These are phyloP conservation scores for Dicerorhinus sumatrensis DNA, from an alignment of 2,113 vertebrate genomes.

Conservation along the genomic window DNA sequence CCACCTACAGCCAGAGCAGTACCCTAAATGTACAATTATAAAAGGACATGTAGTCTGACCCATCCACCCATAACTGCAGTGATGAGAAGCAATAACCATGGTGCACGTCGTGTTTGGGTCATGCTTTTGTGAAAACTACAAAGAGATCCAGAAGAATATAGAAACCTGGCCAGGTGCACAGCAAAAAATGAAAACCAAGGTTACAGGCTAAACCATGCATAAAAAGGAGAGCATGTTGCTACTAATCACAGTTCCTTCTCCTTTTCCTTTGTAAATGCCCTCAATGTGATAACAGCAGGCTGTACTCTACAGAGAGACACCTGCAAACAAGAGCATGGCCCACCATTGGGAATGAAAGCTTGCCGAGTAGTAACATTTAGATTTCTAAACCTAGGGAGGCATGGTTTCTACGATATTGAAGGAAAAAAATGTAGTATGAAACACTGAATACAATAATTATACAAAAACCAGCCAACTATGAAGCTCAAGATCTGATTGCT, in stretches of 20 bases:
- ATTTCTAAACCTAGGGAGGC: conserved; percentile 23
- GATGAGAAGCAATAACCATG: conserved; percentile 46
- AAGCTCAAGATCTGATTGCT: background rate
- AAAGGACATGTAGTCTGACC: background rate
- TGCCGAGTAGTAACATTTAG: background rate
- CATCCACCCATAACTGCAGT: background rate
- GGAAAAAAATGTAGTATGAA: background rate
- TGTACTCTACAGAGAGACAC: background rate
- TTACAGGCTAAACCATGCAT: conserved; percentile 68
- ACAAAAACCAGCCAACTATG: background rate
- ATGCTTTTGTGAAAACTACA: conserved; percentile 56
- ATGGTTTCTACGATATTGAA: background rate
- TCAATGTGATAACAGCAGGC: background rate
- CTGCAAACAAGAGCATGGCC: background rate
- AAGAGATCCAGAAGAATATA: conserved; percentile 41
- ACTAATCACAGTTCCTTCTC: background rate
- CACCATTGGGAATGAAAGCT: background rate
- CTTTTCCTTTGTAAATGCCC: conserved; percentile 8
- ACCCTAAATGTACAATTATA: background rate
- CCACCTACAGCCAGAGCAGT: background rate
- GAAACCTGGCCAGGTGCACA: conserved; percentile 39
- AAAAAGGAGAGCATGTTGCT: conserved; percentile 41
- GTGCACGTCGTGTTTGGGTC: conserved; percentile 11
- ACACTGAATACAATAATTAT: background rate
- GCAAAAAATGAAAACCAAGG: conserved; percentile 49